phyloP scores from a whole-genome alignment of 2,113 vertebrate genomes.

The human region GRCh38 chr2:23288001-23288500 shows the following conservation, averaged over 20 bases:
- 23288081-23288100: neutral
- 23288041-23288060: neutral
- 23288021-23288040: neutral
- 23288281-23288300: constrained; percentile 52
- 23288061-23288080: neutral
- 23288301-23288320: constrained; percentile 43
- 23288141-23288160: neutral
- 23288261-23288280: constrained; percentile 22
- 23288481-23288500: neutral
- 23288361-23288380: constrained; percentile 61
- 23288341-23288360: constrained; percentile 47
- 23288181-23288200: neutral
- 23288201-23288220: constrained; percentile 37
- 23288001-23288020: neutral
- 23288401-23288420: constrained; percentile 55
- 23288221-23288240: constrained; percentile 9
- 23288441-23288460: neutral
- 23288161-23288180: neutral
- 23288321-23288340: constrained; percentile 37
- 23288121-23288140: neutral
- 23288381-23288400: constrained; percentile 29
- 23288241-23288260: constrained; percentile 24
- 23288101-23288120: neutral
- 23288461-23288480: neutral
- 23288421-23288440: constrained; percentile 33